Evolutionary conservation across 2,113 vertebrate genomes (phyloP), one percentile per base, ranked within the genome.

Genomic region (Galeopterus variegatus): DNA sequence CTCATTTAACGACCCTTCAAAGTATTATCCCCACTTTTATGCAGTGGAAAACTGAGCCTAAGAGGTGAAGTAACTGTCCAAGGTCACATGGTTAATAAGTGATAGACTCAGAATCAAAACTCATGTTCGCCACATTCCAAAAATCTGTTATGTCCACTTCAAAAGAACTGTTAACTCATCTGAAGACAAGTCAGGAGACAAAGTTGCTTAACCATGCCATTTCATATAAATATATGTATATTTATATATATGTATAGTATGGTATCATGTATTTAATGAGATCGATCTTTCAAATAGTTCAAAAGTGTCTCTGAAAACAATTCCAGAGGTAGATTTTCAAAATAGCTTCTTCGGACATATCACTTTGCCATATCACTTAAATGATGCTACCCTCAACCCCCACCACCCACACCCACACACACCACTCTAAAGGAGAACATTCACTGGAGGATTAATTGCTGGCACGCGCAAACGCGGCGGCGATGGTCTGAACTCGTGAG

Each of bases 381-480:
- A 18, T 31, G 19, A 75, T 28, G 36, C 45, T 58, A 80, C 31
- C 36, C 26, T 36, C 64, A 86, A 82, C 6, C 26, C 48, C 56
- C 26, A 88, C 45, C 28, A 48, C 11, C 58, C 50, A 94, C 36
- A 92, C 81, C 31, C 87, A 70, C 48, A 88, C 60, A 85, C 23
- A 86, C 8, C 60, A 72, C 31, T 95, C 56, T 80, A 94, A 85
- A 94, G 88, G 56, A 90, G 5, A 94, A 41, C 28, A 80, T 19
- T 83, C 62, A 70, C 1, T 80, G 69, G 75, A 56, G 13, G 15
- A 93, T 81, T 81, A 95, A 77, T 21, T 92, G 84, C 69, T 89
- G 11, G 52, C 45, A 0, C 72, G 90, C 96, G 97, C 97, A 98
- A 85, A 92, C 92, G 88, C 97, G 6, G 77, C 23, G 1, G 54